A percentile compares a stretch with the other conserved stretches of the same genome.
Conservation (phyloP, 2,888 invertebrate species). For the Limnephilus auricula region DNA sequence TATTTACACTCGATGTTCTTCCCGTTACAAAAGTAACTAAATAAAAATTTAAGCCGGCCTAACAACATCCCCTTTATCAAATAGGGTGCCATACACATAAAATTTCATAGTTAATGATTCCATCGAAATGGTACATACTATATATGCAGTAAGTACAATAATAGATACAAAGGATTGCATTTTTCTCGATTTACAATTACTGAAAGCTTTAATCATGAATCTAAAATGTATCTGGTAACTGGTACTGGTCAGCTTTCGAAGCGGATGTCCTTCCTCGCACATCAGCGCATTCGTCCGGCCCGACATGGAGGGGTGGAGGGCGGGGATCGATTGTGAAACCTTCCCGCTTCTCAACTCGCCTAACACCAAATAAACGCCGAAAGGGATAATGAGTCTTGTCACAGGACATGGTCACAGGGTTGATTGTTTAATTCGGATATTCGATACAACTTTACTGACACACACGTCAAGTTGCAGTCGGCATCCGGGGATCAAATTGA, state of each 20-base stretch:
- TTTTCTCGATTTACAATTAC: background rate
- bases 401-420: background rate
- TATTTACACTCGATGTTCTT: too few species aligned
- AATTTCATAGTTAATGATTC: background rate
- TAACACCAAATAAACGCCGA: background rate
- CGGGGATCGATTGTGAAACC: constrained; percentile 18
- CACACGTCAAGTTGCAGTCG: constrained; percentile 13
- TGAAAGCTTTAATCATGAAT: background rate
- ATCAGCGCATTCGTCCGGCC: background rate
- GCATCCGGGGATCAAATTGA: constrained; percentile 27
- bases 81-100: background rate
- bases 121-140: background rate
- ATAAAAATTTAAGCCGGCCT: background rate
- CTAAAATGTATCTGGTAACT: background rate
- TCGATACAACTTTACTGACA: background rate
- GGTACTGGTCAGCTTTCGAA: background rate
- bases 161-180: background rate
- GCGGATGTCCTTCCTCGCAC: constrained; percentile 37
- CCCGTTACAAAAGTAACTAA: too few species aligned
- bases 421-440: constrained; percentile 8
- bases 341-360: background rate
- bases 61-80: background rate
- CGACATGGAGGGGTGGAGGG: background rate
- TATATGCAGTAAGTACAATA: background rate
- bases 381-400: constrained; percentile 7